A percentile compares a stretch with the other conserved stretches of the same genome.
These are phyloP conservation scores for Brevimyrus niger DNA, from an alignment of 2,113 vertebrate species.

Conservation along the genomic window DNA sequence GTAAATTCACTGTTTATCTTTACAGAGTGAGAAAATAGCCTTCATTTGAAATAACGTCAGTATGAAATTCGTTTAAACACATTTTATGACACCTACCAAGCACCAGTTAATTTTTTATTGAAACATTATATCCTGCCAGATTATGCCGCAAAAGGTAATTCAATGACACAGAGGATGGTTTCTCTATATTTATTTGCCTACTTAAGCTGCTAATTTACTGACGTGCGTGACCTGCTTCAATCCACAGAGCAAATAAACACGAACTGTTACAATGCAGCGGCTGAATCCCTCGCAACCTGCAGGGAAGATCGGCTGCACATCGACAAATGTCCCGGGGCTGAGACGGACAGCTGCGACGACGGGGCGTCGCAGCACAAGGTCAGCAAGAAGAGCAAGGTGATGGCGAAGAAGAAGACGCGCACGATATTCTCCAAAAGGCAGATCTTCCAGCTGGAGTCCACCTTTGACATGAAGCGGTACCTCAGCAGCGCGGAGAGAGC, in stretches of 20 bases:
- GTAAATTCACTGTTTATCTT: not conserved
- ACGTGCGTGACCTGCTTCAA: constrained; percentile 1
- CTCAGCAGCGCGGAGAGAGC: constrained; percentile 76
- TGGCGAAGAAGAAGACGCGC: constrained; percentile 74
- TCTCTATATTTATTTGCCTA: not conserved
- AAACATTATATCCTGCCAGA: not conserved
- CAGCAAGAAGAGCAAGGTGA: constrained; percentile 57
- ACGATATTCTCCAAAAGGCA: constrained; percentile 82
- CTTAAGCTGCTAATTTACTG: not conserved
- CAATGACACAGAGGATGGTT: not conserved
- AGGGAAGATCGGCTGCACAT: constrained; percentile 37
- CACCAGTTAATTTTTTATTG: not conserved
- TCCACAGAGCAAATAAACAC: constrained; percentile 43
- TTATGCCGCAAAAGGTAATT: not conserved
- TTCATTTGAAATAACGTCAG: not conserved
- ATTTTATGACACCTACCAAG: not conserved
- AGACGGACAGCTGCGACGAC: constrained; percentile 58
- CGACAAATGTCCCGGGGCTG: constrained; percentile 45
- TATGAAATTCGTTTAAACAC: not conserved
- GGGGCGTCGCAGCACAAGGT: constrained; percentile 35
- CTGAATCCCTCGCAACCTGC: constrained; percentile 27
- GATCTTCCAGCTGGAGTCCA: constrained; percentile 79
- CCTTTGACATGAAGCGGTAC: constrained; percentile 79
- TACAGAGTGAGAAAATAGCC: not conserved
- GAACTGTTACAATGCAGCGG: constrained; percentile 29